These are phyloP conservation scores for Dufourea novaeangliae DNA, from an alignment of 1,140 invertebrate species.

Conservation along the genomic window DNA sequence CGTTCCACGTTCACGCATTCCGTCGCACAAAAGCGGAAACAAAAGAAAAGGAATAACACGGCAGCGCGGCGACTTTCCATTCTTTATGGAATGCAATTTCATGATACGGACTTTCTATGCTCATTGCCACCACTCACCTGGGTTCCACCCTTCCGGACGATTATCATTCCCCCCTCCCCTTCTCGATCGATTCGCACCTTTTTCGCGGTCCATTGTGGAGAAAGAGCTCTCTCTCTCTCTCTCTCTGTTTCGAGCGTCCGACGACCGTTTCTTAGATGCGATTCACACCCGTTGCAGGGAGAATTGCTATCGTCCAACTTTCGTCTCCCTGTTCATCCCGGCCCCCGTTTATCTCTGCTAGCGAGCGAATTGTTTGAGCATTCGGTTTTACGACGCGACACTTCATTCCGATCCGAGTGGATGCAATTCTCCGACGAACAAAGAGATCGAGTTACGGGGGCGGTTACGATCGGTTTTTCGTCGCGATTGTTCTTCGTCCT, in stretches of 20 bases:
- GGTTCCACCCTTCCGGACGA: constrained; percentile 32
- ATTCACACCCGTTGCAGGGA: not conserved
- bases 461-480: not conserved
- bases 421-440: not conserved
- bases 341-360: not conserved
- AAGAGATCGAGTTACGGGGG: not conserved
- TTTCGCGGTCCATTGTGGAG: not conserved
- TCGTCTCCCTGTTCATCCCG: not conserved
- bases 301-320: not conserved
- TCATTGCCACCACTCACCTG: constrained; percentile 48
- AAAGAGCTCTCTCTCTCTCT: too few species aligned
- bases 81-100: constrained; percentile 56
- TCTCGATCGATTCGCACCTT: constrained; percentile 13
- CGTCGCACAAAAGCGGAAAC: not conserved
- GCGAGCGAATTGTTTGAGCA: not conserved
- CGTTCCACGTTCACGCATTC: constrained; percentile 10
- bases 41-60: constrained; percentile 52
- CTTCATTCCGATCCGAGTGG: not conserved
- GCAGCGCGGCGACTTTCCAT: constrained; percentile 56
- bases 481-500: too few species aligned
- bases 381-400: not conserved
- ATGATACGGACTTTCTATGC: constrained; percentile 54
- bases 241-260: too few species aligned
- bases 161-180: too few species aligned
- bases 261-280: not conserved